These are phyloP conservation scores for Alosa sapidissima DNA, from an alignment of 2,797 vertebrate species.

Conservation along the genomic window DNA sequence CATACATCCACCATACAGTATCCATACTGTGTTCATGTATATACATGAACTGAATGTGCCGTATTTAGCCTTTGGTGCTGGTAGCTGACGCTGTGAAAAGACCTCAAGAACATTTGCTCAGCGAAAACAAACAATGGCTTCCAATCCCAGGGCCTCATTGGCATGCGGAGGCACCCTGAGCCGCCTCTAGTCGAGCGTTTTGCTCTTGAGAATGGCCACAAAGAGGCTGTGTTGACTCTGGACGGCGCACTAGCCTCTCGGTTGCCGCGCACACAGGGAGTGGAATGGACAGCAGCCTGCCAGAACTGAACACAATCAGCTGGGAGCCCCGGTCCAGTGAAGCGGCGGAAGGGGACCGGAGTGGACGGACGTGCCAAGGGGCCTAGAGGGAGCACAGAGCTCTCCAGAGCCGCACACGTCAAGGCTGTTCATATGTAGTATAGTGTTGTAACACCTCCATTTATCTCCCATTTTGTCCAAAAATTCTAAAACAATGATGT, in stretches of 20 bases:
- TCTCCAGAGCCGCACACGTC: not conserved
- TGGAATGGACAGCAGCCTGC: not conserved
- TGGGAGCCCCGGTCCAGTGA: not conserved
- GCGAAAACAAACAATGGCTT: not conserved
- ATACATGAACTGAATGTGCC: not conserved
- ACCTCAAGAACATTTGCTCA: not conserved
- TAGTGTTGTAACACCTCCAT: no score
- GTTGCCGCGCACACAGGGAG: not conserved
- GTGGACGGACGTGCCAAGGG: not conserved
- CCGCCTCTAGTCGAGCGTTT: no score
- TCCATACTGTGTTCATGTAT: not conserved
- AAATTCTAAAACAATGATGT: no score
- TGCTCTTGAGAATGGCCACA: constrained; percentile 2
- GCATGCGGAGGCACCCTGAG: not conserved
- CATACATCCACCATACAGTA: not conserved
- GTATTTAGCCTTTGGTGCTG: not conserved
- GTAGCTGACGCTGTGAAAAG: not conserved
- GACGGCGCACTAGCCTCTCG: not conserved
- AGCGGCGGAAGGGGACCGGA: not conserved
- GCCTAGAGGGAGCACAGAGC: not conserved
- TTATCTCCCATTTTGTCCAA: no score
- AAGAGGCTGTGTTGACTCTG: constrained; percentile 15
- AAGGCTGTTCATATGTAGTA: not conserved
- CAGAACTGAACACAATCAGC: constrained; percentile 1
- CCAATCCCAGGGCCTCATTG: not conserved